A percentile compares a stretch with the other conserved stretches of the same genome.
Conservation (phyloP, 2,113 vertebrate species). For the Pygoscelis adeliae region DNA sequence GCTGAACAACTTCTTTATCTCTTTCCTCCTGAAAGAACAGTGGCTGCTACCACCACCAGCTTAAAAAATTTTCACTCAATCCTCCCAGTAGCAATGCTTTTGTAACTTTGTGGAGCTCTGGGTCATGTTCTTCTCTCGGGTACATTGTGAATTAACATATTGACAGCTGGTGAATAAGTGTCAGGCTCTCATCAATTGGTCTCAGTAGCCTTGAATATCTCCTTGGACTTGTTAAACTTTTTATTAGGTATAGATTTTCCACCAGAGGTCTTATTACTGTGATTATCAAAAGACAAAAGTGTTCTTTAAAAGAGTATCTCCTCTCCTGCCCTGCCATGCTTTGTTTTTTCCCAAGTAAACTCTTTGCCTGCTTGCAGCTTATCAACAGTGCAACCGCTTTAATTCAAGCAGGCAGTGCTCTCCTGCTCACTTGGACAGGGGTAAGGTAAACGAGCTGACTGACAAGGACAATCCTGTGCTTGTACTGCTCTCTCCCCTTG, state of each 20-base stretch:
- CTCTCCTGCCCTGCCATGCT: neutral
- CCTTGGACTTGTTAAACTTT: neutral
- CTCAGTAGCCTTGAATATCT: neutral
- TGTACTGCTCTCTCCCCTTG: neutral
- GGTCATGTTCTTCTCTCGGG: neutral
- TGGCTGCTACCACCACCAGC: neutral
- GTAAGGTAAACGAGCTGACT: neutral
- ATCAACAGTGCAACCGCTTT: neutral
- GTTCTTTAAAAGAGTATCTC: neutral
- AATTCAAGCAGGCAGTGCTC: neutral
- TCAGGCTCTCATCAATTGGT: neutral
- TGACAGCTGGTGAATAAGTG: neutral
- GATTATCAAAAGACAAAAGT: neutral
- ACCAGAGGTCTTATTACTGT: neutral
- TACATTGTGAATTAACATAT: neutral
- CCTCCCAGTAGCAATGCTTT: neutral
- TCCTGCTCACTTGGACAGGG: neutral
- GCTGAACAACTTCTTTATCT: neutral
- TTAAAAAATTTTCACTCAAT: neutral
- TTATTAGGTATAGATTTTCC: conserved; percentile 5
- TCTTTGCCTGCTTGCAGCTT: neutral
- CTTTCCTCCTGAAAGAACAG: neutral
- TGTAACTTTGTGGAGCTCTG: neutral
- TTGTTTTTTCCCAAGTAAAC: neutral
- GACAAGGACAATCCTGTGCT: neutral